A percentile compares a stretch with the other conserved stretches of the same genome.
Evolutionary conservation across 2,888 invertebrate genomes (phyloP).

Genomic region (Drosophila meridiana): DNA sequence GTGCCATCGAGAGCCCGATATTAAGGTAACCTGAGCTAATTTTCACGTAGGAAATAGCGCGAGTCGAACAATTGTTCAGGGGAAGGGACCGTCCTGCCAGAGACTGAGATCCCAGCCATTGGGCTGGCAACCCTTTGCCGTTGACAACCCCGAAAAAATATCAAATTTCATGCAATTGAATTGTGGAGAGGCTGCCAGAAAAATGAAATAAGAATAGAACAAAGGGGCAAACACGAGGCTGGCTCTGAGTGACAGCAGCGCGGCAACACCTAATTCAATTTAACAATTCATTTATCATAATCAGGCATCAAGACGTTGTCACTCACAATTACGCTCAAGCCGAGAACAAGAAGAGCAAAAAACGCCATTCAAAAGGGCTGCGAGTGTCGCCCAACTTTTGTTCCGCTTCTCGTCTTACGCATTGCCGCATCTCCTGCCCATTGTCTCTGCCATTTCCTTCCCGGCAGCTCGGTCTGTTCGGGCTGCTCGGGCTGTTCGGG

Average conservation of each 20-base stretch:
- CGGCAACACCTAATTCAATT: constrained; percentile 82
- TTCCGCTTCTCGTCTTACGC: constrained; percentile 69
- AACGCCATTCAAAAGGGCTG: constrained; percentile 45
- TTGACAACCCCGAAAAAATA: constrained; percentile 73
- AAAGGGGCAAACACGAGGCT: constrained; percentile 55
- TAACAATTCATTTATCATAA: constrained; percentile 83
- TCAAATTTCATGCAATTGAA: constrained; percentile 82
- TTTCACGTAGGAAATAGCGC: constrained; percentile 45
- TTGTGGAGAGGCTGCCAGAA: constrained; percentile 68
- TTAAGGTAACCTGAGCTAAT: constrained; percentile 79
- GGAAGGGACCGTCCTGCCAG: constrained; percentile 46
- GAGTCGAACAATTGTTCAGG: constrained; percentile 60
- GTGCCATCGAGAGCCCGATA: constrained; percentile 56
- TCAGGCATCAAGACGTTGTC: constrained; percentile 80
- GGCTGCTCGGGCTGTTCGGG: constrained; percentile 9
- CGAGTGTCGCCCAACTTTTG: constrained; percentile 45
- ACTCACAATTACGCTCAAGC: constrained; percentile 79
- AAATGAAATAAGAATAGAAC: constrained; percentile 14
- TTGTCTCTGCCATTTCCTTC: constrained; percentile 9
- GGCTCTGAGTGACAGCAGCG: constrained; percentile 77
- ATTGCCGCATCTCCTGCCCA: constrained; percentile 6
- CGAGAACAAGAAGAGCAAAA: constrained; percentile 3
- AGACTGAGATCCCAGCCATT: constrained; percentile 17
- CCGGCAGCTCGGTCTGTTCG: constrained; percentile 13
- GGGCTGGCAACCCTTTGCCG: constrained; percentile 60